These are phyloP conservation scores for Melanotaenia parkinsoni DNA, from an alignment of 2,797 vertebrate genomes.

Conservation along the genomic window DNA sequence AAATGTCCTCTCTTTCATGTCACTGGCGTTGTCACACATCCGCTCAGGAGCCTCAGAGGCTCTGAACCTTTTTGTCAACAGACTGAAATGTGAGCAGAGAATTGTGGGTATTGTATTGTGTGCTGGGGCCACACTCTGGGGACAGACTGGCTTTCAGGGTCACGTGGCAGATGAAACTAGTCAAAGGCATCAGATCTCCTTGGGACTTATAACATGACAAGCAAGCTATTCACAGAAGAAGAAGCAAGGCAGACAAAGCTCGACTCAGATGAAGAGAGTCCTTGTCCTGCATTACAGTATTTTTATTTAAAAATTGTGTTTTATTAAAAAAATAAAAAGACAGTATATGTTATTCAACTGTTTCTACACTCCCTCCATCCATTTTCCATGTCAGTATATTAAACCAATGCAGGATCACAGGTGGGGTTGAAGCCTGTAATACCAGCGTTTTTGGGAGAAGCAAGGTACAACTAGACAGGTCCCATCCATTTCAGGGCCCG, in stretches of 20 bases:
- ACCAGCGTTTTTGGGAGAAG: too few relatives aligned
- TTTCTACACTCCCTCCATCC: too few relatives aligned
- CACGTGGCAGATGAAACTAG: constrained; percentile 18
- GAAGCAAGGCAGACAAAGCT: not conserved
- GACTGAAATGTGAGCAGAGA: constrained; percentile 38
- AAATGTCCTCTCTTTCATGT: constrained; percentile 21
- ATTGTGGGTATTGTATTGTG: constrained; percentile 18
- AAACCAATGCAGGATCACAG: too few relatives aligned
- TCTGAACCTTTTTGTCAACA: constrained; percentile 38
- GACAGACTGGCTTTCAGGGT: constrained; percentile 27
- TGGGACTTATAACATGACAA: constrained; percentile 21
- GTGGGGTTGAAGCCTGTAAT: too few relatives aligned
- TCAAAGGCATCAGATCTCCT: constrained; percentile 32
- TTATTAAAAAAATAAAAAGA: too few relatives aligned
- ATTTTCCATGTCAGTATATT: too few relatives aligned
- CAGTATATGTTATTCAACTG: too few relatives aligned
- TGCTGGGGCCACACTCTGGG: constrained; percentile 17
- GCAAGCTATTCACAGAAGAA: constrained; percentile 6
- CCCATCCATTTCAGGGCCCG: too few relatives aligned
- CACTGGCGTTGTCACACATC: constrained; percentile 21
- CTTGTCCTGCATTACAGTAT: too few relatives aligned
- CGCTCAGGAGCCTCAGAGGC: constrained; percentile 7
- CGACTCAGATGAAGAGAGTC: too few relatives aligned
- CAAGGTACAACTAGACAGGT: too few relatives aligned
- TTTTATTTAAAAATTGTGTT: too few relatives aligned